Base-by-base conservation (phyloP, 2,797 vertebrate species). In the Thunnus albacares region DNA sequence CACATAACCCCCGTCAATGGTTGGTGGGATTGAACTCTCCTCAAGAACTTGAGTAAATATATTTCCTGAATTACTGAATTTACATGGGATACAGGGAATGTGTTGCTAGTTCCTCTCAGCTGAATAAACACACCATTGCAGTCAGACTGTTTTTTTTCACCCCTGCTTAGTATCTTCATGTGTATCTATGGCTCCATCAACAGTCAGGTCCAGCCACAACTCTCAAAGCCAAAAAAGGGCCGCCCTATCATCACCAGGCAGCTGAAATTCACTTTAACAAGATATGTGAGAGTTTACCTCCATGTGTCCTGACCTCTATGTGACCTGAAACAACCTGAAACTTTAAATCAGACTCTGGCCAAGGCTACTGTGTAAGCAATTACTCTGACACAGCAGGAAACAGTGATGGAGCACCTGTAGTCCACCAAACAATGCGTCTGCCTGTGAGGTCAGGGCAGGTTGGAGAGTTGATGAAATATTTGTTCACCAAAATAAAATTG, bases 271-370 rank as follows among this genome's bases (percentile, higher is more conserved):
- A 55, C 28, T n/a, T 18, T 5, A 1, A 14, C 4, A 22, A 20
- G 62, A 62, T 28, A 6, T 9, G 53, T 28, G 17, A 14, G 41
- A 14, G 41, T 18, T 71, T 10, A 12, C 14, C 67, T 61, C 35
- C 18, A 9, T 72, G 55, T 43, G 30, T 22, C 18, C 18, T 67
- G 33, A 85, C 71, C 71, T 51, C 53, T 30, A 35, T 1, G 9
- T 63, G 53, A 83, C 83, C 79, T 20, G 1, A 66, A 67, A 56
- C 62, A 14, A 72, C 38, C 68, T 62, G 20, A 3, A 52, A 58
- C 28, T 66, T 77, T 65, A 49, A 81, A 77, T 64, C 26, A n/a
- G 24, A 47, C 56, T 51, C 0, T 4, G 41, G n/a, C 60, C 51
- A 20, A 66, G 49, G 64, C 41, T 18, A 1, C 80, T 26, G 60